Conservation (phyloP, 2,888 invertebrate genomes). For the Anthophora plumipes region DNA sequence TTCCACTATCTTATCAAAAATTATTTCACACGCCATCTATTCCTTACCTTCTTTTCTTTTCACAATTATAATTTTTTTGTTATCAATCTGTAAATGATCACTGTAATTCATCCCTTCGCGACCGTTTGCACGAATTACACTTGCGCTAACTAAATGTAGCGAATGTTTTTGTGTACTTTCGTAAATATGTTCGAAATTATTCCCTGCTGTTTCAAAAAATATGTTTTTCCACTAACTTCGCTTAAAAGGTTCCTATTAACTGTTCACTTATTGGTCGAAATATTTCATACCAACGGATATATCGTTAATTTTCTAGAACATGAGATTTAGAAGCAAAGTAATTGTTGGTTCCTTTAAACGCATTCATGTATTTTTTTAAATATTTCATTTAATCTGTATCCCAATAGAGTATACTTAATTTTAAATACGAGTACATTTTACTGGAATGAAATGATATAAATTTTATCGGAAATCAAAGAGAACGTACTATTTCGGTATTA, state of each 20-base stretch:
- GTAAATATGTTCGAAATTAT: conserved; percentile 24
- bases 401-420: background rate
- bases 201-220: conserved; percentile 13
- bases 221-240: background rate
- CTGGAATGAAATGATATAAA: background rate
- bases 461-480: background rate
- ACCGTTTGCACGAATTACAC: conserved; percentile 11
- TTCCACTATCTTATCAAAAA: conserved; percentile 48
- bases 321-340: background rate
- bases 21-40: conserved; percentile 60
- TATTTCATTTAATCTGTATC: background rate
- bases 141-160: conserved; percentile 18
- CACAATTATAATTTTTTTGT: conserved; percentile 14
- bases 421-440: background rate
- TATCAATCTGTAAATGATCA: conserved; percentile 1
- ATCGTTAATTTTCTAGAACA: background rate
- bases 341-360: background rate
- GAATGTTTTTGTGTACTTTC: conserved; percentile 37
- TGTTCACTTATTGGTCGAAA: background rate
- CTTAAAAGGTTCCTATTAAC: conserved; percentile 8
- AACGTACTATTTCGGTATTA: background rate
- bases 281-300: background rate
- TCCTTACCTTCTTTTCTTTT: conserved; percentile 32
- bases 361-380: conserved; percentile 9
- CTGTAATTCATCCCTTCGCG: background rate